Evolutionary conservation across 2,888 invertebrate species (phyloP).

Genomic region (Drosophila silvestris): DNA sequence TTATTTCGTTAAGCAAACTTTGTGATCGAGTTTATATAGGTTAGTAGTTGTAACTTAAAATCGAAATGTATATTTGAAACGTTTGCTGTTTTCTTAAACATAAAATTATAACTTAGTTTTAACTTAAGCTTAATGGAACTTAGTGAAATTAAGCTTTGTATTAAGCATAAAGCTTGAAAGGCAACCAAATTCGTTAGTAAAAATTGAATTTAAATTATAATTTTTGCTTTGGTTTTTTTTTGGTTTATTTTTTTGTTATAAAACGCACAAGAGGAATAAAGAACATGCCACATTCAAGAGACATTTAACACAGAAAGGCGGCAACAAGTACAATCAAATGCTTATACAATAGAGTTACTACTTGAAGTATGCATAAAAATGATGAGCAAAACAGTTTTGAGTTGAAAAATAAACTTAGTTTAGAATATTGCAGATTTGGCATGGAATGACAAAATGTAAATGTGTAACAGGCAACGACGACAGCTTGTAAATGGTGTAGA

Average conservation of each 20-base stretch:
- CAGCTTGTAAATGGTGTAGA: constrained; percentile 24
- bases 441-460: constrained; percentile 13
- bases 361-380: constrained; percentile 21
- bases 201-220: constrained; percentile 52
- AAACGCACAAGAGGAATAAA: constrained; percentile 62
- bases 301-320: constrained; percentile 57
- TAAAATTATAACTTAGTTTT: constrained; percentile 48
- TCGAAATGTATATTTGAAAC: constrained; percentile 28
- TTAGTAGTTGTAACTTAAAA: constrained; percentile 73
- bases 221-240: constrained; percentile 24
- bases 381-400: constrained; percentile 18
- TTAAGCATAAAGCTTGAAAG: constrained; percentile 72
- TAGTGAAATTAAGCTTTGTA: constrained; percentile 57
- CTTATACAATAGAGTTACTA: constrained; percentile 11
- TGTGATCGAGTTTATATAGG: constrained; percentile 70
- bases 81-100: constrained; percentile 42
- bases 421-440: constrained; percentile 20
- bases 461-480: constrained; percentile 52
- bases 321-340: constrained; percentile 28
- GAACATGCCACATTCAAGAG: constrained; percentile 65
- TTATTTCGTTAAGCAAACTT: constrained; percentile 65
- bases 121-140: constrained; percentile 63
- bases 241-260: constrained; percentile 32
- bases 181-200: constrained; percentile 74
- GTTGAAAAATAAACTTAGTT: constrained; percentile 16